Percentiles rank a stretch among this genome's conserved stretches.
Evolutionary conservation across 2,113 vertebrate genomes (phyloP).

Genomic region (Pangasianodon hypophthalmus): DNA sequence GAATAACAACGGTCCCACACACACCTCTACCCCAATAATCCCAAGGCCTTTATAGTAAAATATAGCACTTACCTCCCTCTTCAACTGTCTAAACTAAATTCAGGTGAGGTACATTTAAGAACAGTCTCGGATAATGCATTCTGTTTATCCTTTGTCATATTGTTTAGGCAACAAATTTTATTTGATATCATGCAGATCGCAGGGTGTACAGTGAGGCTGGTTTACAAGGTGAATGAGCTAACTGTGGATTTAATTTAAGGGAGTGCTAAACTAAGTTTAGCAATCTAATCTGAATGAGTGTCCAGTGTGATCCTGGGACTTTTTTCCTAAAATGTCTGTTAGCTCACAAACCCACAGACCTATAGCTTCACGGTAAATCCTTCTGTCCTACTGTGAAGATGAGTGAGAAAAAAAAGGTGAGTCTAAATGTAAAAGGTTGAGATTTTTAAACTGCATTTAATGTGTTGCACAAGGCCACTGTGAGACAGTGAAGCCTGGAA

Average conservation of each 20-base stretch:
- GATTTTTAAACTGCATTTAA: slow-evolving; percentile 41
- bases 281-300: background rate
- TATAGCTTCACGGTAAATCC: background rate
- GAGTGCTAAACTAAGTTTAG: background rate
- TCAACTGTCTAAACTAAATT: background rate
- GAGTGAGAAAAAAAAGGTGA: slow-evolving; percentile 10
- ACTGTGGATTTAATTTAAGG: background rate
- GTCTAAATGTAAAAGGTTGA: slow-evolving; percentile 47
- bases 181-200: background rate
- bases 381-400: background rate
- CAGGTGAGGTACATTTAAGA: background rate
- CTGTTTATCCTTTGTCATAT: slow-evolving; percentile 4
- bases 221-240: background rate
- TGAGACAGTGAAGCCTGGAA: slow-evolving; percentile 39
- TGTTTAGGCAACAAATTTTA: background rate
- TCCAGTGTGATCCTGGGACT: background rate
- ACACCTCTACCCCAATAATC: slow-evolving; percentile 1
- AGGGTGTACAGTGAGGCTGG: background rate
- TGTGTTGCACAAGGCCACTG: slow-evolving; percentile 54
- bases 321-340: background rate
- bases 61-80: slow-evolving; percentile 6
- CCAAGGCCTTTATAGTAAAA: background rate
- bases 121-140: background rate
- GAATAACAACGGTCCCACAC: background rate
- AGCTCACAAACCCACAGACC: slow-evolving; percentile 10